phyloP scores from a whole-genome alignment of 92 coral and sea anemone genomes.

The Umimayanthus kanabou region DNA sequence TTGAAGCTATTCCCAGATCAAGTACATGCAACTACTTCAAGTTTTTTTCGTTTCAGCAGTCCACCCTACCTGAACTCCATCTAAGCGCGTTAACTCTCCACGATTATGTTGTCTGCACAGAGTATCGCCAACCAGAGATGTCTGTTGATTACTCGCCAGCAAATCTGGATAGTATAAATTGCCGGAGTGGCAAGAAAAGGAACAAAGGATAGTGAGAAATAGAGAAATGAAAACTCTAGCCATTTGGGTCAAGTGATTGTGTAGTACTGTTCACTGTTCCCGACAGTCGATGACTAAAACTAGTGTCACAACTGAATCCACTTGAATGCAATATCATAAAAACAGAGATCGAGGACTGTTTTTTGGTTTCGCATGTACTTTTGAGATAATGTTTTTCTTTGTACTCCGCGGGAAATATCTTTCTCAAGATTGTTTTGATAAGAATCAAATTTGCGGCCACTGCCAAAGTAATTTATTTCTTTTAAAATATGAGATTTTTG shows the following conservation, averaged over 20 bases:
- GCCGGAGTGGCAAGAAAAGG: constrained; percentile 1
- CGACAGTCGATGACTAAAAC: neutral
- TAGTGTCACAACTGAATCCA: too few species aligned
- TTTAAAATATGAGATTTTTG: neutral
- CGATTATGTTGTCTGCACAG: constrained; percentile 8
- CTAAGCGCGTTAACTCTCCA: constrained; percentile 27
- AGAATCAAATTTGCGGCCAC: constrained; percentile 21
- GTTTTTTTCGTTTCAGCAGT: neutral
- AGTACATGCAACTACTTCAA: neutral
- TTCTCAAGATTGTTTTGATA: constrained; percentile 39
- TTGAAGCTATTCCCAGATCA: neutral
- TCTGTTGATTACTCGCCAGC: constrained; percentile 3
- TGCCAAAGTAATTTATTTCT: neutral
- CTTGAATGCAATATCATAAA: neutral
- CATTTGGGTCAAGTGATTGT: neutral
- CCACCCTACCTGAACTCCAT: constrained; percentile 19
- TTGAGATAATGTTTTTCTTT: constrained; percentile 14
- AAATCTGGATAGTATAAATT: constrained; percentile 10
- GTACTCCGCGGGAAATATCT: constrained; percentile 24
- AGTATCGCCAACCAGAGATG: neutral
- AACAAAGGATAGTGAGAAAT: neutral
- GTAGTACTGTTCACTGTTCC: neutral
- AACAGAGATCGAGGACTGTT: neutral
- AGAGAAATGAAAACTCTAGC: neutral
- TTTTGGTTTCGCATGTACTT: constrained; percentile 12